These are phyloP conservation scores for Thereva nobilitata DNA, from an alignment of 2,888 invertebrate species.

Conservation along the genomic window DNA sequence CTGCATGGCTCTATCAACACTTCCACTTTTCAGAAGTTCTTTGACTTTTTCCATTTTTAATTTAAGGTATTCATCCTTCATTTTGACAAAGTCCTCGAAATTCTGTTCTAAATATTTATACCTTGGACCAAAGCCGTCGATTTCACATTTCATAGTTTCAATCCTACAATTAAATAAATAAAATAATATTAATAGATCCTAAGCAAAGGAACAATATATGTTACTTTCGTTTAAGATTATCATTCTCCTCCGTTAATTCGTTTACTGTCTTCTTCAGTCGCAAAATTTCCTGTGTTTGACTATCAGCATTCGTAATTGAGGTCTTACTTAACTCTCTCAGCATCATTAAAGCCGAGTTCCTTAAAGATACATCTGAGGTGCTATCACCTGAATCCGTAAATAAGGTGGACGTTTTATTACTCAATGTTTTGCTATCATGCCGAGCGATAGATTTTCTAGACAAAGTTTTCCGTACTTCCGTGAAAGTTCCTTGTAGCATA, in stretches of 20 bases:
- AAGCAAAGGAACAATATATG: neutral
- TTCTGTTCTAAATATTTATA: slow-evolving; percentile 37
- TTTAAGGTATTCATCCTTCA: slow-evolving; percentile 32
- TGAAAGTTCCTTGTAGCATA: too few species aligned
- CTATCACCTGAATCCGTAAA: neutral
- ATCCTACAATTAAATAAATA: neutral
- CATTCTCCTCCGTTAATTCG: slow-evolving; percentile 8
- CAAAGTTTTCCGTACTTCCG: too few species aligned
- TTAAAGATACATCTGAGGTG: too few species aligned
- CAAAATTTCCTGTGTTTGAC: neutral
- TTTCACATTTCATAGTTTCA: slow-evolving; percentile 10
- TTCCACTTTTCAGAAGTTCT: slow-evolving; percentile 10
- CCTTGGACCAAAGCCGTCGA: slow-evolving; percentile 11
- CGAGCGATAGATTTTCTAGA: too few species aligned
- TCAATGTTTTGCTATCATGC: too few species aligned
- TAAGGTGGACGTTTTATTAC: too few species aligned
- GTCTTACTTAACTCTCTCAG: neutral
- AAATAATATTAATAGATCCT: neutral
- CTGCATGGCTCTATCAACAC: slow-evolving; percentile 23
- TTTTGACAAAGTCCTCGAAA: slow-evolving; percentile 35
- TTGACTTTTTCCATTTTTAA: slow-evolving; percentile 14
- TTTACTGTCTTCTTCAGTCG: neutral
- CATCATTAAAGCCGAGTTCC: too few species aligned
- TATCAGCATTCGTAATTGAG: slow-evolving; percentile 10
- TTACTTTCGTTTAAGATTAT: slow-evolving; percentile 6